Evolutionary conservation across 2,797 vertebrate species (phyloP).

Genomic region (Pogoniulus pusillus): DNA sequence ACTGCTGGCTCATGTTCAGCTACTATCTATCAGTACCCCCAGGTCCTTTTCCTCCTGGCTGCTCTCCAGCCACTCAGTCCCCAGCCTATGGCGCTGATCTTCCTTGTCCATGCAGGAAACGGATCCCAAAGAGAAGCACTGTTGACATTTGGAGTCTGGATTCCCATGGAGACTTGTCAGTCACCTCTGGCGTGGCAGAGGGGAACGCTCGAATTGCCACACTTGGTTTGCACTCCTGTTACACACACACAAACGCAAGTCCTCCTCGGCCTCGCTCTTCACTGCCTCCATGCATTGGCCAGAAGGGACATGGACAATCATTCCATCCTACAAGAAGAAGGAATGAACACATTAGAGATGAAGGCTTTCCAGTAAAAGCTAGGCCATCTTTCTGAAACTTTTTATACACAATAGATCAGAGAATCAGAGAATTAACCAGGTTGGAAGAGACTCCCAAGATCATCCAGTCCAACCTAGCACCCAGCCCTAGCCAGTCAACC

Average conservation of each 20-base stretch:
- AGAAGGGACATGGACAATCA: conserved; percentile 82
- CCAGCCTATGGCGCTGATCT: too few relatives aligned
- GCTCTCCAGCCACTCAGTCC: too few relatives aligned
- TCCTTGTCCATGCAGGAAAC: neutral
- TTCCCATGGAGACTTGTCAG: neutral
- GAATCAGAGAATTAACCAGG: too few relatives aligned
- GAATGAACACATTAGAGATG: neutral
- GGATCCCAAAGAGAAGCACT: neutral
- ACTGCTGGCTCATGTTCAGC: too few relatives aligned
- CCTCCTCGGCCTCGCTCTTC: conserved; percentile 64
- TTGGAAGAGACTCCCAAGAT: too few relatives aligned
- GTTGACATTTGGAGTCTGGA: neutral
- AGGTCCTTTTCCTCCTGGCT: too few relatives aligned
- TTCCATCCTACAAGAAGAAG: conserved; percentile 75
- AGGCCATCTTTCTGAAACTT: neutral
- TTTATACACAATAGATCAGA: neutral
- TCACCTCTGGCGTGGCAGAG: conserved; percentile 70
- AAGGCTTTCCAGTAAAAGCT: neutral
- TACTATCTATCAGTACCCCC: too few relatives aligned
- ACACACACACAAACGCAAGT: conserved; percentile 77
- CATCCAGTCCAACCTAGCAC: too few relatives aligned
- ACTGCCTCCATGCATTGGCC: conserved; percentile 87
- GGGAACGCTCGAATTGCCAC: conserved; percentile 83
- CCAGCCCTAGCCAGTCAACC: too few relatives aligned
- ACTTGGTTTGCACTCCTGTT: conserved; percentile 79